These are phyloP conservation scores for Megaustenia siamemsis DNA, from an alignment of 2,888 invertebrate species.

Conservation along the genomic window DNA sequence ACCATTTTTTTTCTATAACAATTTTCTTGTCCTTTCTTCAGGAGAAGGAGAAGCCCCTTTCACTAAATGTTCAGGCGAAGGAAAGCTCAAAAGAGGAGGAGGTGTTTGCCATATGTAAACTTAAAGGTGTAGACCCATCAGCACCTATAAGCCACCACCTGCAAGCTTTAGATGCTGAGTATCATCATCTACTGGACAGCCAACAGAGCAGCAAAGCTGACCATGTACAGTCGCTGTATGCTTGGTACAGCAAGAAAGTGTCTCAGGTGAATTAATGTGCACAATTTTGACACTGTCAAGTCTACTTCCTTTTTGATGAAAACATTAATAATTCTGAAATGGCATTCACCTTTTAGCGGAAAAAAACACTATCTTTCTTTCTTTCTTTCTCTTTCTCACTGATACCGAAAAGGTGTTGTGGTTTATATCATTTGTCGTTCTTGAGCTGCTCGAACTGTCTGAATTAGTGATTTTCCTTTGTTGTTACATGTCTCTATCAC, in stretches of 20 bases:
- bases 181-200: constrained; percentile 73
- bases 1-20: too few species aligned
- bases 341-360: too few species aligned
- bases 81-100: constrained; percentile 79
- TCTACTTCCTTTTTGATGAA: neutral
- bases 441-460: too few species aligned
- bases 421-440: too few species aligned
- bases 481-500: too few species aligned
- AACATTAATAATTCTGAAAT: too few species aligned
- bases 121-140: constrained; percentile 73
- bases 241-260: constrained; percentile 79
- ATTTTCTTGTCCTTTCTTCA: constrained; percentile 31
- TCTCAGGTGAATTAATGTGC: constrained; percentile 69
- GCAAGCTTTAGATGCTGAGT: constrained; percentile 79
- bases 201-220: constrained; percentile 77
- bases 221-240: constrained; percentile 77
- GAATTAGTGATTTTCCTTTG: too few species aligned
- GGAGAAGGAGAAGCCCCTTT: constrained; percentile 66
- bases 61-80: constrained; percentile 73
- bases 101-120: constrained; percentile 77
- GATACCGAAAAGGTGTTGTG: too few species aligned
- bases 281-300: neutral
- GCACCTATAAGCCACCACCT: constrained; percentile 77
- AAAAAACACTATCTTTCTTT: too few species aligned
- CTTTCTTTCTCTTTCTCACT: too few species aligned